These are phyloP conservation scores for Drosophila neocordata DNA, from an alignment of 1,140 invertebrate species.

Conservation along the genomic window DNA sequence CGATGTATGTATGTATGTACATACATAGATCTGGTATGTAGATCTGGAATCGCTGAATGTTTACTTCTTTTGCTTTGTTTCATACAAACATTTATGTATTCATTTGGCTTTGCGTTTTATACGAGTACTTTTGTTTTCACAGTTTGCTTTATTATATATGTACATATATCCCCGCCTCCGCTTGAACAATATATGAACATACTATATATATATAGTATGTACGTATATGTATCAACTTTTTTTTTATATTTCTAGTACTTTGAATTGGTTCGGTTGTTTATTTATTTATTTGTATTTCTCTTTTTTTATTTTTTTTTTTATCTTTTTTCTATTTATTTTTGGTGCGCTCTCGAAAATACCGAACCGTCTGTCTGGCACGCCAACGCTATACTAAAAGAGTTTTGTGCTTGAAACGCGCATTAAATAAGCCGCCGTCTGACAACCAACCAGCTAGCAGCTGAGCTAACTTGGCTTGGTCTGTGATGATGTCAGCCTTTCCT, in stretches of 20 bases:
- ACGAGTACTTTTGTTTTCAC: constrained; percentile 51
- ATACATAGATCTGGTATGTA: not conserved
- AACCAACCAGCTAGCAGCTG: constrained; percentile 33
- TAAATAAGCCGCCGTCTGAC: constrained; percentile 67
- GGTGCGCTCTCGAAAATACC: constrained; percentile 47
- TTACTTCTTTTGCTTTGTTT: constrained; percentile 36
- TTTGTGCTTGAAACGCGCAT: constrained; percentile 61
- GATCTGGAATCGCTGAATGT: constrained; percentile 40
- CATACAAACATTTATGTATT: constrained; percentile 40
- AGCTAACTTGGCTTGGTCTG: constrained; percentile 41
- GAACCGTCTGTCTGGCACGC: constrained; percentile 75
- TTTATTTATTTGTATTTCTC: not conserved
- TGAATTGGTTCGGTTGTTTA: constrained; percentile 30
- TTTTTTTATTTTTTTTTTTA: constrained; percentile 25
- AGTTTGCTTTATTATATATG: constrained; percentile 30
- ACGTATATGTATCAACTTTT: not conserved
- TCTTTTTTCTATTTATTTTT: too few species aligned
- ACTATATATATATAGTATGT: too few species aligned
- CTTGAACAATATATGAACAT: constrained; percentile 25
- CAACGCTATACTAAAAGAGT: constrained; percentile 81
- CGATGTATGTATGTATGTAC: not conserved
- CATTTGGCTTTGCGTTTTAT: not conserved
- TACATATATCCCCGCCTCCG: constrained; percentile 51
- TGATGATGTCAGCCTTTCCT: constrained; percentile 67
- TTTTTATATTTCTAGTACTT: constrained; percentile 36